phyloP scores from a whole-genome alignment of 2,797 vertebrate genomes.

The Adelosebastes latens region DNA sequence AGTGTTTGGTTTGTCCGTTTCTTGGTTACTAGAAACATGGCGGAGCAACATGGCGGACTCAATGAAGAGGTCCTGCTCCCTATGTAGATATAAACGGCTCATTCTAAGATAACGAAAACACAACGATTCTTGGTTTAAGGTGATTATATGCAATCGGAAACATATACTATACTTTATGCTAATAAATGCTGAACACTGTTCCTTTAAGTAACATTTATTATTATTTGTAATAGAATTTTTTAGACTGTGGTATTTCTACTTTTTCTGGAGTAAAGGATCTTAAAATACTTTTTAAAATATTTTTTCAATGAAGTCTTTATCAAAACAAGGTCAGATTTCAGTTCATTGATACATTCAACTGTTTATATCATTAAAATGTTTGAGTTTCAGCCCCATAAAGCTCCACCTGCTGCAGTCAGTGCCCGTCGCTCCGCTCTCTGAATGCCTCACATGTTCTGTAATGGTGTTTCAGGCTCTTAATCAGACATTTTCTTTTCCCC shows the following conservation, averaged over 20 bases:
- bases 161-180: no score
- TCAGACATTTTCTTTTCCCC: slow-evolving; percentile 53
- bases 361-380: slow-evolving; percentile 57
- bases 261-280: not conserved
- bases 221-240: not conserved
- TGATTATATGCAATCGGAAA: no score
- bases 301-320: not conserved
- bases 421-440: slow-evolving; percentile 26
- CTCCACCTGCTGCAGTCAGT: slow-evolving; percentile 61
- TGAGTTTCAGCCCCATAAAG: slow-evolving; percentile 51
- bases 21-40: no score
- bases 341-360: slow-evolving; percentile 14
- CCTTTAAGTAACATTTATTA: no score
- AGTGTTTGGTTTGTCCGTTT: no score
- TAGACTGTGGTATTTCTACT: not conserved
- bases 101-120: no score
- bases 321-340: not conserved
- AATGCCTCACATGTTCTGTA: slow-evolving; percentile 57
- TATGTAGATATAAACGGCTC: no score
- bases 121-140: no score
- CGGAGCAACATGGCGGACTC: no score
- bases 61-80: no score
- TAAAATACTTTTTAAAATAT: not conserved
- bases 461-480: slow-evolving; percentile 50
- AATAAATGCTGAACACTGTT: no score